These are phyloP conservation scores for Clarias magur DNA, from an alignment of 2,113 vertebrate genomes.

Conservation along the genomic window DNA sequence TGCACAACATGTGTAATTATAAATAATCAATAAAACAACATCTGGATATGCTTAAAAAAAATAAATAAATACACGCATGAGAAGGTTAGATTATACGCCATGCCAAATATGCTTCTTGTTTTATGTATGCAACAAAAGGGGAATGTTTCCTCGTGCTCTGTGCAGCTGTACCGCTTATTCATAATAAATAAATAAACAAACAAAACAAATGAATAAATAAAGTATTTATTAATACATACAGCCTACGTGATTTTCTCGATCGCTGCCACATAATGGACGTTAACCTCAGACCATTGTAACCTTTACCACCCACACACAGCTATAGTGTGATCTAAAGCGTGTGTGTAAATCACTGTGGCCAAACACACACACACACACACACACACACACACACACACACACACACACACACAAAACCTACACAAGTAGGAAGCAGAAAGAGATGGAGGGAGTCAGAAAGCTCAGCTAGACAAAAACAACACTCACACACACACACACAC, in stretches of 20 bases:
- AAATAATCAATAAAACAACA: not conserved
- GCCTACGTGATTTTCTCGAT: not conserved
- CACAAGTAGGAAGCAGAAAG: not conserved
- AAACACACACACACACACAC: constrained; percentile 5
- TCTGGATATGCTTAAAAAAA: too few relatives aligned
- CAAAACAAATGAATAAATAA: not conserved
- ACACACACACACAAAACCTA: not conserved
- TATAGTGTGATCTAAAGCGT: not conserved
- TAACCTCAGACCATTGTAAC: constrained; percentile 15
- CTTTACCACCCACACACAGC: constrained; percentile 10
- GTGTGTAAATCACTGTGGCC: constrained; percentile 22
- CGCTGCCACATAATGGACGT: not conserved
- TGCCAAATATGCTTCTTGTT: not conserved
- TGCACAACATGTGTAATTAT: not conserved
- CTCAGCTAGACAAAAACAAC: not conserved
- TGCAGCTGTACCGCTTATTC: not conserved
- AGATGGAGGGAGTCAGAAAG: not conserved
- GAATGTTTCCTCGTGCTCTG: not conserved
- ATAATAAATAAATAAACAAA: not conserved
- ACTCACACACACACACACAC: constrained; percentile 1
- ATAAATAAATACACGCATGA: too few relatives aligned
- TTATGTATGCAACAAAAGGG: not conserved
- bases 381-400: not conserved
- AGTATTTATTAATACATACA: not conserved
- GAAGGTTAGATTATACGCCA: not conserved